Conservation (phyloP, 2,888 invertebrate genomes). For the Buathra laborator region DNA sequence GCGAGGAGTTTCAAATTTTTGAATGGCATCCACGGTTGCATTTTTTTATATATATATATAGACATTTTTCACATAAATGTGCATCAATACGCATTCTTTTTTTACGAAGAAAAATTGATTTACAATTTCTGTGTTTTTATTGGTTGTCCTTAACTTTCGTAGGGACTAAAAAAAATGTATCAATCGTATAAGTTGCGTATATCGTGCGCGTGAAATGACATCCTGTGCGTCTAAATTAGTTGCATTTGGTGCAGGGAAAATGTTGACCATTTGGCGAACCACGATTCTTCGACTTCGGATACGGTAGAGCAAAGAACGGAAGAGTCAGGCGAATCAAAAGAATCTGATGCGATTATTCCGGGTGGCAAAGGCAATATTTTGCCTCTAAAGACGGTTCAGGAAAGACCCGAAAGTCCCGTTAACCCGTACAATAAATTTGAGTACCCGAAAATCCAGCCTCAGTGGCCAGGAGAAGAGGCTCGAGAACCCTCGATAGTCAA, state of each 20-base stretch:
- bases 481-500: slow-evolving; percentile 62
- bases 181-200: not conserved
- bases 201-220: not conserved
- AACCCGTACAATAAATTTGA: slow-evolving; percentile 79
- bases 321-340: slow-evolving; percentile 22
- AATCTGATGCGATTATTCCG: slow-evolving; percentile 13
- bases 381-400: slow-evolving; percentile 34
- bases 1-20: no score
- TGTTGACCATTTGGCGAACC: slow-evolving; percentile 35
- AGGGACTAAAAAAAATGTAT: not conserved
- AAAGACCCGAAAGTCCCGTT: slow-evolving; percentile 73
- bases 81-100: no score
- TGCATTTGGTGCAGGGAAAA: slow-evolving; percentile 34
- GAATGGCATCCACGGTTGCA: no score
- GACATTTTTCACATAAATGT: no score
- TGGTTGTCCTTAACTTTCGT: not conserved
- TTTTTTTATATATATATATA: no score
- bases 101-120: no score
- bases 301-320: slow-evolving; percentile 25
- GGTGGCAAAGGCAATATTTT: slow-evolving; percentile 30
- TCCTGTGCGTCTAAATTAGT: not conserved
- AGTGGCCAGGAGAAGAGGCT: slow-evolving; percentile 69
- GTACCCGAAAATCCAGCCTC: slow-evolving; percentile 68
- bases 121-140: not conserved
- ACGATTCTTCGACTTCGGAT: not conserved